phyloP scores from a whole-genome alignment of 2,888 invertebrate species.

The Frankliniella fusca region DNA sequence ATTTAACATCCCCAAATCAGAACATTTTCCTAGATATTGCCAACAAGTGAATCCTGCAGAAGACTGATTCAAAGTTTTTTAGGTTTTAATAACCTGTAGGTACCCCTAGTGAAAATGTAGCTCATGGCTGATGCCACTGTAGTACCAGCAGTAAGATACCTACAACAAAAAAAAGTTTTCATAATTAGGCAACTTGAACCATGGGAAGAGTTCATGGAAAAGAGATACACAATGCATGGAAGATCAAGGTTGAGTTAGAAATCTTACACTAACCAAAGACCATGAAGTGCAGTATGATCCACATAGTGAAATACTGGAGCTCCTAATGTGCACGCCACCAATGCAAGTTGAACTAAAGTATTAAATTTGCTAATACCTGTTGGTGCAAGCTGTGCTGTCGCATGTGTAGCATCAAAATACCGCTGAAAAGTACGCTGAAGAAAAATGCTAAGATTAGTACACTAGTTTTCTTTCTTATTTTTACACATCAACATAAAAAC shows the following conservation, averaged over 20 bases:
- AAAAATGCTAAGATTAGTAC: constrained; percentile 36
- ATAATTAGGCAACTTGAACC: not conserved
- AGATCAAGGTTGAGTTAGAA: not conserved
- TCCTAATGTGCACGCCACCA: constrained; percentile 82
- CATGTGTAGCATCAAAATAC: constrained; percentile 88
- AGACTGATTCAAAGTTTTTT: constrained; percentile 42
- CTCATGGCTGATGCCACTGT: constrained; percentile 80
- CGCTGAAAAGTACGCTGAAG: constrained; percentile 76
- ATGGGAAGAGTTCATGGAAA: no score
- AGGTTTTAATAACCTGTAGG: constrained; percentile 70
- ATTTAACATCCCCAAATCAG: no score
- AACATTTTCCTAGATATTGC: no score
- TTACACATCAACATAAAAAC: not conserved
- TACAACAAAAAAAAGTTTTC: constrained; percentile 43
- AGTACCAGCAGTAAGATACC: constrained; percentile 77
- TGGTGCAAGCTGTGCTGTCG: constrained; percentile 88
- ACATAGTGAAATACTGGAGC: constrained; percentile 87
- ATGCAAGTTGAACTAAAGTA: constrained; percentile 79
- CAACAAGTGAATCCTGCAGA: not conserved
- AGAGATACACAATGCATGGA: no score
- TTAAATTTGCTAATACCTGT: constrained; percentile 93
- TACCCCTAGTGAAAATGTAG: constrained; percentile 77
- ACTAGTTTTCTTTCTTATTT: not conserved
- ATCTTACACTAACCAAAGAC: constrained; percentile 58
- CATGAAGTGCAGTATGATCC: constrained; percentile 72